phyloP scores from a whole-genome alignment of 2,797 vertebrate genomes.

The Vireo griseus region DNA sequence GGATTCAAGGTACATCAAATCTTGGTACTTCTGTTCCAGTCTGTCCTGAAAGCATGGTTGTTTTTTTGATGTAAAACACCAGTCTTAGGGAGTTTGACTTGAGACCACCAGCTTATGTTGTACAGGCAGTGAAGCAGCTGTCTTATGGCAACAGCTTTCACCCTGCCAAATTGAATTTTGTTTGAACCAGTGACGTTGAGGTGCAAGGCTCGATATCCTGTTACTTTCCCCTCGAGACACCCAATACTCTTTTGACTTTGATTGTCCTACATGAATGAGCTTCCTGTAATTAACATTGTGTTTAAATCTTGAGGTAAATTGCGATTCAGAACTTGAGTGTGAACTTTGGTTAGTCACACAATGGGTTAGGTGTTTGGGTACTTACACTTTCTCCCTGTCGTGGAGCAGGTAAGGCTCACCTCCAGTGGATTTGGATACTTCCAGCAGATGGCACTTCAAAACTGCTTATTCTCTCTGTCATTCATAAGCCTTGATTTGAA shows the following conservation, averaged over 20 bases:
- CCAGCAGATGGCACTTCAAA: not conserved
- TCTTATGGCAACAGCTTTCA: not conserved
- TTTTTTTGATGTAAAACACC: not conserved
- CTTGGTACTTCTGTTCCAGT: not conserved
- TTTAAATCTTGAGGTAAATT: not conserved
- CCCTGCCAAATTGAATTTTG: constrained; percentile 23
- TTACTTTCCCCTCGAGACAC: not conserved
- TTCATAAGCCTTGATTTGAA: not conserved
- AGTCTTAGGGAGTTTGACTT: not conserved
- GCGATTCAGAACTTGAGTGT: not conserved
- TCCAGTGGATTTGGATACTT: not conserved
- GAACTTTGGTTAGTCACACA: not conserved
- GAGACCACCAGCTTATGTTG: not conserved
- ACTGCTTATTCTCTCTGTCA: not conserved
- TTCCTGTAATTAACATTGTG: not conserved
- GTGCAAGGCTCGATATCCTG: not conserved
- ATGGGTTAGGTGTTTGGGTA: not conserved
- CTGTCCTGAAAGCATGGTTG: not conserved
- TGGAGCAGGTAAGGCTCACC: not conserved
- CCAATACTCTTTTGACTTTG: not conserved
- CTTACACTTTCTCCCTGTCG: fast-evolving
- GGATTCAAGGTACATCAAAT: not conserved
- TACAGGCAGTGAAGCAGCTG: not conserved
- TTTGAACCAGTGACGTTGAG: constrained; percentile 30
- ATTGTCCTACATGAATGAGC: not conserved